Conservation (phyloP, 2,113 vertebrate species). For the Pseudorhombus dupliciocellatus region DNA sequence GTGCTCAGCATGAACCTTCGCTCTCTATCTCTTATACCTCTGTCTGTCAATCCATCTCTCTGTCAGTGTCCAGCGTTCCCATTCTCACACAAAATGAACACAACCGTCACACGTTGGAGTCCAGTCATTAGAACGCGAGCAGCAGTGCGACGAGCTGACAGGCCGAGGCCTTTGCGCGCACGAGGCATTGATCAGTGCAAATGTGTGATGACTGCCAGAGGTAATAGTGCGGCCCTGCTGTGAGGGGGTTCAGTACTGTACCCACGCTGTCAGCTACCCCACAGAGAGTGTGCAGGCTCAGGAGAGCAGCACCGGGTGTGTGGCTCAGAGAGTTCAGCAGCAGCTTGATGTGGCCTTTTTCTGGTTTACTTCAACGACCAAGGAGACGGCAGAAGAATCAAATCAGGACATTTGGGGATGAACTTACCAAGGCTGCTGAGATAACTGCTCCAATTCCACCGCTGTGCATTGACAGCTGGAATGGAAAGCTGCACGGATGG, state of each 20-base stretch:
- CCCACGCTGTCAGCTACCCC: slow-evolving; percentile 55
- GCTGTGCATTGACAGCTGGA: slow-evolving; percentile 34
- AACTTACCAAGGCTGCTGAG: slow-evolving; percentile 19
- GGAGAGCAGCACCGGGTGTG: slow-evolving; percentile 23
- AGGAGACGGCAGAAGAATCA: slow-evolving; percentile 5
- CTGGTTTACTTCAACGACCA: slow-evolving; percentile 42
- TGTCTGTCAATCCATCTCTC: slow-evolving; percentile 59
- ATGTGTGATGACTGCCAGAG: slow-evolving; percentile 76
- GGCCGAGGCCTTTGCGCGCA: slow-evolving; percentile 57
- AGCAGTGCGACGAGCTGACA: slow-evolving; percentile 55
- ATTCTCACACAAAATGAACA: slow-evolving; percentile 12
- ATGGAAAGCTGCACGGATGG: slow-evolving; percentile 1
- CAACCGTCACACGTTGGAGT: slow-evolving; percentile 34
- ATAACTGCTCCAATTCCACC: slow-evolving; percentile 11
- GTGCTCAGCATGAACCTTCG: slow-evolving; percentile 63
- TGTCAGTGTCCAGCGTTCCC: slow-evolving; percentile 43
- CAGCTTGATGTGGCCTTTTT: slow-evolving; percentile 50
- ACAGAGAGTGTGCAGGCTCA: slow-evolving; percentile 38
- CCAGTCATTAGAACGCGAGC: slow-evolving; percentile 71
- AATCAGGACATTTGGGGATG: slow-evolving; percentile 18
- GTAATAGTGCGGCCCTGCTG: slow-evolving; percentile 72
- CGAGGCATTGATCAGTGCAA: slow-evolving; percentile 79
- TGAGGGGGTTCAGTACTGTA: slow-evolving; percentile 52
- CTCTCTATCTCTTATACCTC: slow-evolving; percentile 34
- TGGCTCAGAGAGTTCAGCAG: slow-evolving; percentile 41